These are phyloP conservation scores for Numenius arquata DNA, from an alignment of 2,113 vertebrate genomes.

Conservation along the genomic window DNA sequence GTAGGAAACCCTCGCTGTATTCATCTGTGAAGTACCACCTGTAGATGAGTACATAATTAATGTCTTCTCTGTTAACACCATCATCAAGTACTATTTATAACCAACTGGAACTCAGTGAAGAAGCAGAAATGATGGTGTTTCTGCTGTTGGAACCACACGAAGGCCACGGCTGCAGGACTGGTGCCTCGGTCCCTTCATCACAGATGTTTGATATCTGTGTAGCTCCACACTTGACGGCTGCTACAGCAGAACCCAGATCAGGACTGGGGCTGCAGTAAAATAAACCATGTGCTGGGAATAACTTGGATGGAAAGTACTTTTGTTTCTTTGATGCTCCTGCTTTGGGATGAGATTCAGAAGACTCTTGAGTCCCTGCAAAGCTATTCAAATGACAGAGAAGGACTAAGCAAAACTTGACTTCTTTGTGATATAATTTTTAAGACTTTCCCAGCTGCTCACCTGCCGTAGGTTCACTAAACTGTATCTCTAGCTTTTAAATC, in stretches of 20 bases:
- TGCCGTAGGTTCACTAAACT: neutral
- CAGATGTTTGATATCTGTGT: fast-evolving
- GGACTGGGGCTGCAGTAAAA: neutral
- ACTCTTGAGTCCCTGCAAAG: neutral
- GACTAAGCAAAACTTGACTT: neutral
- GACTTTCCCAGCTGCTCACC: neutral
- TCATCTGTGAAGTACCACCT: neutral
- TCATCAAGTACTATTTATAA: neutral
- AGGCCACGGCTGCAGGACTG: neutral
- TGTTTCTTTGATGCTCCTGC: neutral
- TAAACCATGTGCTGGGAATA: fast-evolving
- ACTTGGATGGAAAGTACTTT: neutral
- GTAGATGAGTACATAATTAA: neutral
- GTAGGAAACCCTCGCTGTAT: neutral
- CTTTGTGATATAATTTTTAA: neutral
- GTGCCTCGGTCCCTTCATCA: neutral
- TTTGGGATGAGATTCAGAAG: neutral
- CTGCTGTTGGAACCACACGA: neutral
- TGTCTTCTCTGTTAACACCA: neutral
- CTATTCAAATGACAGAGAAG: neutral
- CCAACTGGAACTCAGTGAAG: neutral
- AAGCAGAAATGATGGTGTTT: neutral
- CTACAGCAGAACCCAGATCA: neutral
- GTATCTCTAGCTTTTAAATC: neutral
- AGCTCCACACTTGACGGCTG: fast-evolving